Evolutionary conservation across 2,113 vertebrate genomes (phyloP), one percentile per base, ranked within the genome.

Genomic region (Nothocercus nigrocapillus): DNA sequence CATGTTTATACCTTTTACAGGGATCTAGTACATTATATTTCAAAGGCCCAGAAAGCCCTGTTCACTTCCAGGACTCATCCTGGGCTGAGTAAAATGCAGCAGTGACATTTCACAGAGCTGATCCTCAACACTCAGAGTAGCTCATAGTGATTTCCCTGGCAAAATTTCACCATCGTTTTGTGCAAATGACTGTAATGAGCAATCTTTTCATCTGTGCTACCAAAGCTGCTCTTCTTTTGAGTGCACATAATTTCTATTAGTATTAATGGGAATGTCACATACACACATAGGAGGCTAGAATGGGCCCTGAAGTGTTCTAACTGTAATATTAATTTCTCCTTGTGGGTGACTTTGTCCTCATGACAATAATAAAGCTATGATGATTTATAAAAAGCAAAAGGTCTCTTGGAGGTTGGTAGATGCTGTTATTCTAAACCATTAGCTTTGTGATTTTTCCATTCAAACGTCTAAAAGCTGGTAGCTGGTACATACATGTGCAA

Each of bases 221-320:
- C 40, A 64, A 84, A 87, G 54, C 22, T 34, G 22, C 25, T 81
- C 42, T 24, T 82, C 40, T 78, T 93, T 36, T 28, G 38, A 62
- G 51, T 6, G 20, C 25, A 40, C 2, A 0, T 42, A 14, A 81
- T 90, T 94, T 56, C 63, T 85, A 0, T n/a, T 70, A 66, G 56
- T 63, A 69, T 88, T 93, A 79, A 78, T n/a, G 25, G 49, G 49
- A 94, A 85, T 28, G 36, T 86, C 61, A 80, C 72, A 64, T 61
- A 36, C 36, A 70, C 20, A 9, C 25, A 51, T 5, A 47, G 40
- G 11, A 21, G n/a, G 40, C 61, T 59, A 90, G 74, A 90, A 73
- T 18, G 56, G 77, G 32, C 83, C 89, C 64, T 93, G 84, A 94
- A 91, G 78, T 75, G 72, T 75, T 97, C 77, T 82, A 76, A 81